phyloP scores from a whole-genome alignment of 2,113 vertebrate species.

The Actenoides lindsayi region DNA sequence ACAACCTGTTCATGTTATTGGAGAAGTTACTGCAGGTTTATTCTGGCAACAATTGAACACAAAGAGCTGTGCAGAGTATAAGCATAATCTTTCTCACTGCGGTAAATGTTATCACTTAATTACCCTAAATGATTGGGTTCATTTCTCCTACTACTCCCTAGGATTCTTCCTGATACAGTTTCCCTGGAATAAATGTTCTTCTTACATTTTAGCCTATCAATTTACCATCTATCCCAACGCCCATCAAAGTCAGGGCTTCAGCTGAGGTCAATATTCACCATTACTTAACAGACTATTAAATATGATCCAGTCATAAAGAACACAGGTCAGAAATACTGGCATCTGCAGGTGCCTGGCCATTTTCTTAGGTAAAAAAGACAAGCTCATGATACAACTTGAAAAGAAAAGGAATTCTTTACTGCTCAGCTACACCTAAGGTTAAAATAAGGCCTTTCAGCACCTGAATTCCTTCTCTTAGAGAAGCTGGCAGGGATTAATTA shows the following conservation, averaged over 20 bases:
- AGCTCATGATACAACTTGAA: background rate
- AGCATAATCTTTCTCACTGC: background rate
- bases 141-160: background rate
- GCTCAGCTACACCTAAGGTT: background rate
- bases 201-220: background rate
- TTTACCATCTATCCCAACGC: background rate
- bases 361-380: background rate
- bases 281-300: background rate
- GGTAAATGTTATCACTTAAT: background rate
- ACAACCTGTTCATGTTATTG: background rate
- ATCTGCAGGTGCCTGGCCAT: background rate
- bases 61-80: background rate
- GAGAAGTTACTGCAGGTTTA: background rate
- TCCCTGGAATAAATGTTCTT: background rate
- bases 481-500: background rate
- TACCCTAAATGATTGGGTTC: background rate
- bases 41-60: background rate
- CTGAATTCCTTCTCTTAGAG: background rate
- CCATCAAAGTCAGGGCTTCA: background rate
- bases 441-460: background rate
- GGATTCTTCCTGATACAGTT: background rate
- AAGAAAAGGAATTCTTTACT: background rate
- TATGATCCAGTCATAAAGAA: background rate
- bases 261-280: background rate
- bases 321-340: background rate